Percentiles rank a stretch among this genome's conserved stretches.
These are phyloP conservation scores for Huso huso DNA, from an alignment of 2,797 vertebrate species.

Conservation along the genomic window DNA sequence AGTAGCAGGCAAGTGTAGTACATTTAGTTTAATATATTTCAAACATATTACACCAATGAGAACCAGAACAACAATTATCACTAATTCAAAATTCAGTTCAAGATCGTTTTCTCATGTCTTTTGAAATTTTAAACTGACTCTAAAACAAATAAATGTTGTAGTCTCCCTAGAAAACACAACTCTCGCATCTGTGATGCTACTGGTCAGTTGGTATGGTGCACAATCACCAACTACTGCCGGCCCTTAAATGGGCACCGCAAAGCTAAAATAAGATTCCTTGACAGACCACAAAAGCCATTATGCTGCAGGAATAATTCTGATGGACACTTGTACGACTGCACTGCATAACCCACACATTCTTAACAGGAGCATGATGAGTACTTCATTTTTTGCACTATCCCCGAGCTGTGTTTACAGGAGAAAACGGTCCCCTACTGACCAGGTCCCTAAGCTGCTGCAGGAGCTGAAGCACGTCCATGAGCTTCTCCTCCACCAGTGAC, in stretches of 20 bases:
- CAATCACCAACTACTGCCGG: too few relatives aligned
- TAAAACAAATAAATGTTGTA: constrained; percentile 4
- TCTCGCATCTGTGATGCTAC: too few relatives aligned
- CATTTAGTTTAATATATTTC: not conserved
- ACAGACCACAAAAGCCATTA: too few relatives aligned
- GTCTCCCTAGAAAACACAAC: too few relatives aligned
- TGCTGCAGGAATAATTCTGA: not conserved
- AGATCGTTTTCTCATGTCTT: too few relatives aligned
- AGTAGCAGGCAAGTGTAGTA: not conserved
- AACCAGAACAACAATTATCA: not conserved
- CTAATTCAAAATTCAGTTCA: too few relatives aligned
- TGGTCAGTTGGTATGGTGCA: too few relatives aligned
- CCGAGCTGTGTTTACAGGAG: constrained; percentile 9
- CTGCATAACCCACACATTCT: not conserved
- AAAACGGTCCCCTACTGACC: constrained; percentile 51
- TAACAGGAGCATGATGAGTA: not conserved
- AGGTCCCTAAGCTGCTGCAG: constrained; percentile 78
- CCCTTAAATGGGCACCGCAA: too few relatives aligned
- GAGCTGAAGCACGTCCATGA: constrained; percentile 80
- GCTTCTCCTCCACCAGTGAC: constrained; percentile 73
- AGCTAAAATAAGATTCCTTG: too few relatives aligned
- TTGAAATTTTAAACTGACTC: too few relatives aligned
- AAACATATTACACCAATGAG: not conserved
- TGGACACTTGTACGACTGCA: not conserved
- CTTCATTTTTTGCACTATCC: not conserved